Conservation (phyloP, 2,888 invertebrate genomes). For the Acronicta aceris region DNA sequence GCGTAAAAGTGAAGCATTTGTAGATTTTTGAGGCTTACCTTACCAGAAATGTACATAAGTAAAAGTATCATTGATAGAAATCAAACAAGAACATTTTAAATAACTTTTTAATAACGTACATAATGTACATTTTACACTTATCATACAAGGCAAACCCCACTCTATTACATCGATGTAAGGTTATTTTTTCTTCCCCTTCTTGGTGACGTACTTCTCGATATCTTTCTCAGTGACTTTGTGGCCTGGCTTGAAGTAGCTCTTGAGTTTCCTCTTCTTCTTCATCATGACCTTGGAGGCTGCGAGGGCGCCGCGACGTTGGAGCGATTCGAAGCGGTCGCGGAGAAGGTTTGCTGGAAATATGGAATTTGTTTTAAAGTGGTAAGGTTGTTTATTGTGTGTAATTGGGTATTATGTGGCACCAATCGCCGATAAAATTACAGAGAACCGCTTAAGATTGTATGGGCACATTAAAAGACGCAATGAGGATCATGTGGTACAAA, state of each 20-base stretch:
- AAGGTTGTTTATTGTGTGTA: too few relatives aligned
- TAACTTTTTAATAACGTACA: constrained; percentile 46
- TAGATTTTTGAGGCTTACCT: too few relatives aligned
- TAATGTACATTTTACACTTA: constrained; percentile 24
- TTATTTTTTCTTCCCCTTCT: constrained; percentile 54
- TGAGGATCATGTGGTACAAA: too few relatives aligned
- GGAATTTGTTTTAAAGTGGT: background rate
- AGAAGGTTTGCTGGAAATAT: constrained; percentile 91
- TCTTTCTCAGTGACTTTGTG: constrained; percentile 89
- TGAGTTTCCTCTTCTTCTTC: constrained; percentile 92
- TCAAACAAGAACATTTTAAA: constrained; percentile 30
- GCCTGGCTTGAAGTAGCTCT: constrained; percentile 91
- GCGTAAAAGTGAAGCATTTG: too few relatives aligned
- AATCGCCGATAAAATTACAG: too few relatives aligned
- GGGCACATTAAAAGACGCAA: too few relatives aligned
- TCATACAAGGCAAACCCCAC: constrained; percentile 13
- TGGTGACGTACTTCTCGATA: constrained; percentile 71
- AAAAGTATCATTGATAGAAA: too few relatives aligned
- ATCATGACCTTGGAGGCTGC: constrained; percentile 92
- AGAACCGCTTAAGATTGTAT: too few relatives aligned
- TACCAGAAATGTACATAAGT: too few relatives aligned
- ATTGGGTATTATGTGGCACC: too few relatives aligned
- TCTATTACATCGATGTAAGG: constrained; percentile 12
- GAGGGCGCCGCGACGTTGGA: constrained; percentile 97
- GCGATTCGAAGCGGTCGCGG: constrained; percentile 94